Evolutionary conservation across 2,113 vertebrate genomes (phyloP).

Genomic region (Crotalus tigris): DNA sequence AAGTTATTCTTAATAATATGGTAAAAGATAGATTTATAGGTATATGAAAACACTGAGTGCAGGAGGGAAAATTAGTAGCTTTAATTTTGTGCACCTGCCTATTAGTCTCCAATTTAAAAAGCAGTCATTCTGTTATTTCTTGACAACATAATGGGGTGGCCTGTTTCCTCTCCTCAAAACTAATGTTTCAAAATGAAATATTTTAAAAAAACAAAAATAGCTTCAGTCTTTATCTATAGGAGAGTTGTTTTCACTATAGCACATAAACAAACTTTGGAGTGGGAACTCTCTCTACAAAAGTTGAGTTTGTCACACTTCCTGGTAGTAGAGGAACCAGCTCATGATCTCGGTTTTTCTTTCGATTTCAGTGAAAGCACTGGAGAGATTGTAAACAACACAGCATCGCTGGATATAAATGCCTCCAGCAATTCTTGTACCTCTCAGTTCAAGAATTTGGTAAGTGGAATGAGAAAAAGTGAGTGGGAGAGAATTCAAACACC

Average conservation of each 20-base stretch:
- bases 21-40: background rate
- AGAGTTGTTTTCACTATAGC: background rate
- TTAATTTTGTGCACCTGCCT: background rate
- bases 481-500: background rate
- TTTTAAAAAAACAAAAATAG: background rate
- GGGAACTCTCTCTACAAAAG: background rate
- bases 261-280: background rate
- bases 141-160: background rate
- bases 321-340: background rate
- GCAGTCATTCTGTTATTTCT: background rate
- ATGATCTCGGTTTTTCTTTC: background rate
- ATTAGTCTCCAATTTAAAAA: background rate
- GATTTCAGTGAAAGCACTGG: conserved; percentile 85
- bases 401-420: conserved; percentile 86
- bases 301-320: background rate
- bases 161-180: background rate
- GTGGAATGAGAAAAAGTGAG: conserved; percentile 15
- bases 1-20: background rate
- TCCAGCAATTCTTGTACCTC: conserved; percentile 83
- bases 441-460: conserved; percentile 92
- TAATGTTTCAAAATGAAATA: background rate
- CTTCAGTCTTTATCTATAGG: background rate
- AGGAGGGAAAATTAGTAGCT: background rate
- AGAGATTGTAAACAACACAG: conserved; percentile 87
- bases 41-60: background rate